Evolutionary conservation across 2,888 invertebrate species (phyloP), one percentile per base, ranked within the genome.

Genomic region (Acleris literana): DNA sequence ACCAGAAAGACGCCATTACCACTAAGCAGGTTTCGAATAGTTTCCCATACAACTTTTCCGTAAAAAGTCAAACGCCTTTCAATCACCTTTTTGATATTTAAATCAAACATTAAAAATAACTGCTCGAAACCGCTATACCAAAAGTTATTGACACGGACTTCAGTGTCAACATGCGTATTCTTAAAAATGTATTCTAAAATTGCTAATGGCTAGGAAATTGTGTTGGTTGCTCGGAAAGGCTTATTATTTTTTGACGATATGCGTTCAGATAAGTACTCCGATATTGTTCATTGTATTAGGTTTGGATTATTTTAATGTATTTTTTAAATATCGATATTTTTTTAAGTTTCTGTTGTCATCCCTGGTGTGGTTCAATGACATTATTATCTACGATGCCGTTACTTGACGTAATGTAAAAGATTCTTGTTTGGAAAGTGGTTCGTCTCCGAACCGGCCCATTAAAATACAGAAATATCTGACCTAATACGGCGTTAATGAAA

Each of bases 401-500:
- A 55, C 61, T 25, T 57, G 52, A 57, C 44, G 43, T 56, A 44
- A 43, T 20, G 43, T 55, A 39, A 20, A 43, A 56, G 22, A 43
- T 20, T 33, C 49, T 49, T 55, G 55, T 51, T 39, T 29, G 57
- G 20, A 57, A 44, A 52, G 25, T 57, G 33, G 51, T 43, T 22
- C 52, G 46, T 56, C 51, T 56, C 44, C 46, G 44, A 56, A 52
- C 29, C 20, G 2, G 22, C 49, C n/a, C 17, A 48, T 53, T 64
- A 29, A 64, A 61, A 46, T 25, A 25, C 44, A 62, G 20, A 56
- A 57, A 66, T 75, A 72, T 76, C 77, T 81, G 84, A 84, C 84
- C 85, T 81, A 82, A 79, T 78, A 73, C 64, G 75, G 74, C 72
- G 72, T 72, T 74, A 75, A 74, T 76, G 75, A 75, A 71, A 39